Evolutionary conservation across 1,140 invertebrate species (phyloP), one percentile per base, ranked within the genome.

Genomic region (Centruroides vittatus): DNA sequence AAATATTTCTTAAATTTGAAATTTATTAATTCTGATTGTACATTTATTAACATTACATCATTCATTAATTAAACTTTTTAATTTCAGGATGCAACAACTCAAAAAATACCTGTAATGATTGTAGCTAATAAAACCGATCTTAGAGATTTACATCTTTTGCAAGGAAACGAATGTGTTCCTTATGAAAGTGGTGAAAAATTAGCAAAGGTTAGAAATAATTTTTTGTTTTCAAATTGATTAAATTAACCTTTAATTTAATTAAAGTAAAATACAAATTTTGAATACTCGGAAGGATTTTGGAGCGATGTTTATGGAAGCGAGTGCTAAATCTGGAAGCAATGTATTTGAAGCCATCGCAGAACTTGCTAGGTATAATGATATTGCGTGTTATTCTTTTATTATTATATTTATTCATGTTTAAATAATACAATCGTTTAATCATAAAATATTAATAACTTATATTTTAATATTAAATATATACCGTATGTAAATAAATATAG

Each of bases 251-350:
- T 23, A 23, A 23, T 23, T 23, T 23, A 23, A 23, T 23, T 23
- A 23, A 23, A 23, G 23, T 23, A 23, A 23, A 23, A 23, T 23
- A 1, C 23, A 23, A 23, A 23, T 23, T 23, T 23, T 23, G 23
- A 23, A 23, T 23, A 23, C 23, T 23, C 23, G 23, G 23, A 23
- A 79, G 77, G 75, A 78, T 65, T 78, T 74, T 71, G 75, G 73
- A 57, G 74, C 78, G 23, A 69, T 79, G 35, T 83, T 82, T 68
- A 77, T 78, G 67, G 82, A 83, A 69, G 80, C 78, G 1, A 81
- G 79, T 70, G 79, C 81, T 5, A 79, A 80, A 69, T 70, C 74
- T 59, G 80, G 80, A 7, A 66, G 69, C 5, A 78, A 80, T 68
- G 72, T 80, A 49, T 58, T 70, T 9, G 75, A 78, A 57, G 69